Conservation (phyloP, 1,140 invertebrate species). For the Mactra quadrangularis region DNA sequence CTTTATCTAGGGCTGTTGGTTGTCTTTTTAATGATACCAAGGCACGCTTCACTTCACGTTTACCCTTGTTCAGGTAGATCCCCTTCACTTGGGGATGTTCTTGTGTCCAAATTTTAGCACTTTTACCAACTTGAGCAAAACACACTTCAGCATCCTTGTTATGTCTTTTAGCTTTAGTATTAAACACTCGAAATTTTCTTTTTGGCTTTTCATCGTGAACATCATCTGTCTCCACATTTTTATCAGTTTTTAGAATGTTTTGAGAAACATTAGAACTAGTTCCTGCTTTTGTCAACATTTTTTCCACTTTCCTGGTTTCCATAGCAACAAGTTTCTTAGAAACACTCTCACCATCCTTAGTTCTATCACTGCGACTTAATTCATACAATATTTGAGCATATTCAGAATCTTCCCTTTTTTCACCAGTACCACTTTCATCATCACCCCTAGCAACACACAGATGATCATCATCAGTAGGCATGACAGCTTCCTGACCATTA, state of each 20-base stretch:
- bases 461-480: background rate
- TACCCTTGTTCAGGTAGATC: conserved; percentile 77
- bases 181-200: conserved; percentile 21
- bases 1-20: conserved; percentile 66
- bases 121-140: conserved; percentile 69
- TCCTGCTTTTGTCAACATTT: background rate
- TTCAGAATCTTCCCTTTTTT: background rate
- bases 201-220: conserved; percentile 3
- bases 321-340: background rate
- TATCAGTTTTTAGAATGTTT: conserved; percentile 18
- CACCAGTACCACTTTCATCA: background rate
- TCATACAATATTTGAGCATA: conserved; percentile 52
- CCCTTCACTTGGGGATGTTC: conserved; percentile 73
- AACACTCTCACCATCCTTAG: background rate
- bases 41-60: conserved; percentile 73
- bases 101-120: conserved; percentile 67
- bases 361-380: conserved; percentile 12
- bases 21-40: conserved; percentile 66
- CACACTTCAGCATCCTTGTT: conserved; percentile 62
- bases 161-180: conserved; percentile 62
- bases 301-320: background rate
- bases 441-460: background rate
- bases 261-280: background rate
- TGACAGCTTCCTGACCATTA: background rate
- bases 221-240: background rate